Base-by-base conservation (phyloP, 2,888 invertebrate genomes). In the Silvanus unidentatus region DNA sequence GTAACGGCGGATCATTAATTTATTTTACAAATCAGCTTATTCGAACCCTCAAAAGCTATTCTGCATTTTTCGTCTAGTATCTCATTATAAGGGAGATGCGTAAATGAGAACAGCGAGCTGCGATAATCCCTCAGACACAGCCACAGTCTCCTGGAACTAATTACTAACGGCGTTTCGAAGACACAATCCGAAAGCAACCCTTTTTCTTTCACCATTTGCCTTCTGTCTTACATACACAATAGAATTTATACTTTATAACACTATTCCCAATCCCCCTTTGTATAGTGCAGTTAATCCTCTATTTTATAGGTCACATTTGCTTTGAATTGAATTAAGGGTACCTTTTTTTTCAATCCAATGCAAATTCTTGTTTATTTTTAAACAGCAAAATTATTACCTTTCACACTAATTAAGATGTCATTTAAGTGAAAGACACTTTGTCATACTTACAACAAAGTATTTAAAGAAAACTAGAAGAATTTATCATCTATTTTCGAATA, bases 21-120 rank as follows among this genome's bases (percentile, higher is more conserved):
- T 70, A 69, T 70, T 70, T 70, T 69, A 68, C 68, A 70, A 71
- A 70, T 70, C 70, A 70, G 71, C 71, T 71, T 71, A 71, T 64
- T 65, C 63, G 63, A 64, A 63, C 65, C 68, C 65, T 62, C 62
- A 59, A 16, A 60, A 62, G 63, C 62, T 58, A 58, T 59, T 65
- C 65, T 60, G 60, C 60, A 66, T 68, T 69, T 69, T 70, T 68
- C 63, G 57, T 58, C 58, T 57, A 57, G 60, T 61, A 60, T 60
- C 62, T 62, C 59, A 63, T 66, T 65, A 67, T 65, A 60, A 60
- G 65, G 66, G 67, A 62, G 64, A 58, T 48, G 56, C 59, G 62
- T 62, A 64, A 65, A 63, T 61, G 62, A 60, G 63, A 64, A 65
- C 62, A 52, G 32, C 12, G 22, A 62, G 59, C 61, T 55, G 63